These are phyloP conservation scores for Bombus consobrinus DNA, from an alignment of 1,140 invertebrate genomes.

Conservation along the genomic window DNA sequence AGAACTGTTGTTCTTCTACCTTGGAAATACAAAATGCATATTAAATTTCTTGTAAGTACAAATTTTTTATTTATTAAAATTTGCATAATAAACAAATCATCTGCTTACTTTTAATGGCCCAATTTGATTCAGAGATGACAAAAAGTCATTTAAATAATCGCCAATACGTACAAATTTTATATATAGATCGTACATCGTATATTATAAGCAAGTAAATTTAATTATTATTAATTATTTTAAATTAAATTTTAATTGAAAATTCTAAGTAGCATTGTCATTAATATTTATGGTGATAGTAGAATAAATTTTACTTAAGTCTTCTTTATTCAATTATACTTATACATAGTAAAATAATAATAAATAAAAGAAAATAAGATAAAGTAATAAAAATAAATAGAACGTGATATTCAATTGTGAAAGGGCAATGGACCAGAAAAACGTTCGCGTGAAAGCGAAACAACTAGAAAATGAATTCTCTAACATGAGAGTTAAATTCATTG, in stretches of 20 bases:
- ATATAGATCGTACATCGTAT: not conserved
- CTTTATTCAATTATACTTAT: not conserved
- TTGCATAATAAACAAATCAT: not conserved
- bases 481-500: too few species aligned
- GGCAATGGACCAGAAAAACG: slow-evolving; percentile 11
- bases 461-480: not conserved
- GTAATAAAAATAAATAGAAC: too few species aligned
- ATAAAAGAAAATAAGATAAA: not conserved
- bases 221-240: not conserved
- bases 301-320: not conserved
- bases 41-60: slow-evolving; percentile 31
- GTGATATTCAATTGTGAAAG: not conserved
- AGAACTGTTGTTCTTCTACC: not conserved
- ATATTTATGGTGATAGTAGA: not conserved
- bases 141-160: not conserved
- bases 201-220: not conserved
- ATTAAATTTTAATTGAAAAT: not conserved
- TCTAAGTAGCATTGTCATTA: not conserved
- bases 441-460: slow-evolving; percentile 21
- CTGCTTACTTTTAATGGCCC: not conserved
- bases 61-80: not conserved
- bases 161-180: too few species aligned
- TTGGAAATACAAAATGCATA: slow-evolving; percentile 8
- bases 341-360: not conserved
- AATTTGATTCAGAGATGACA: too few species aligned